Evolutionary conservation across 1,140 invertebrate species (phyloP), one percentile per base, ranked within the genome.

Genomic region (Drosophila bipectinata): DNA sequence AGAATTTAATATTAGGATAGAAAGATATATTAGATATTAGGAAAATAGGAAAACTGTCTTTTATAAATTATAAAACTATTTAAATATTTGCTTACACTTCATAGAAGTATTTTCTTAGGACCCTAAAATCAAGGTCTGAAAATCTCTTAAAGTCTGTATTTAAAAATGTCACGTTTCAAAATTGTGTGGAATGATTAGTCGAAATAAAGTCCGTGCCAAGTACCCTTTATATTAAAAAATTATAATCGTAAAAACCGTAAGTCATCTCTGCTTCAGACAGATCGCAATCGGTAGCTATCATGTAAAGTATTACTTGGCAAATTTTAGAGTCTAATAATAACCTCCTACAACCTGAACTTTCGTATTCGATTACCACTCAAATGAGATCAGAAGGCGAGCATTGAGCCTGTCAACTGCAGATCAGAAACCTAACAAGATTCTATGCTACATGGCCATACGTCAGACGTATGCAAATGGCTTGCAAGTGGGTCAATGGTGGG

Each of bases 401-500:
- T 48, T 56, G 66, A 52, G 59, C 47, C 32, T 69, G 63, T 68
- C 63, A 68, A n/a, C 47, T 24, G 32, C 51, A 24, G 44, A 69
- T 69, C 44, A 52, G 5, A 32, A 14, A 7, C 5, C 48, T 15
- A 44, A 18, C 14, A 26, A 64, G 15, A 34, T 32, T 52, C 47
- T 26, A 67, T 67, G 57, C 32, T 28, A 12, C 63, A 45, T 44
- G 55, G 54, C 9, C 66, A 48, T 30, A 48, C 45, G 60, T 59
- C 48, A 45, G 52, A 55, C 41, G 18, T 47, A 47, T 61, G 73
- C 49, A 61, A 77, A 39, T 63, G 53, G 24, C 48, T 67, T 26
- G 34, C 58, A 82, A 79, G 55, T 87, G 63, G 82, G 82, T 87
- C 82, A 88, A 66, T 73, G 63, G 62, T 68, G 53, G 39, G 12